These are phyloP conservation scores for Eurytoma californica DNA, from an alignment of 2,888 invertebrate species.

Conservation along the genomic window DNA sequence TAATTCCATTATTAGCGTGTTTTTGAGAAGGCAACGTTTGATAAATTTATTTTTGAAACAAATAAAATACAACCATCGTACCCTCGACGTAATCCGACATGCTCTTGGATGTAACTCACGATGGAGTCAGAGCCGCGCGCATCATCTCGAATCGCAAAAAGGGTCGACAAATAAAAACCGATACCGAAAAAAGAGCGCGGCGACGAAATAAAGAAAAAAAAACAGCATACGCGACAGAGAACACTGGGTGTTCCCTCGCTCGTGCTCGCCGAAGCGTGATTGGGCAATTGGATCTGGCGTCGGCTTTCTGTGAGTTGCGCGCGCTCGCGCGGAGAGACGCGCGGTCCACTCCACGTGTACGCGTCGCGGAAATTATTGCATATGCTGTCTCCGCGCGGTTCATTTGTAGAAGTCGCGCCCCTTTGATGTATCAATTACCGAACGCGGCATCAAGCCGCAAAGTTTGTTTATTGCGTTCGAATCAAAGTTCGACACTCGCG, in stretches of 20 bases:
- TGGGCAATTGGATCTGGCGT: constrained; percentile 48
- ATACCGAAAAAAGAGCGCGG: neutral
- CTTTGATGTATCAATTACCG: constrained; percentile 54
- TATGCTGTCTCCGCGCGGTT: constrained; percentile 23
- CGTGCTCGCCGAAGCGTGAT: constrained; percentile 33
- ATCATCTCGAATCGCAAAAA: neutral
- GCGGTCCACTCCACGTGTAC: constrained; percentile 28
- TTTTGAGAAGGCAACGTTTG: no score
- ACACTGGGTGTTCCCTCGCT: neutral
- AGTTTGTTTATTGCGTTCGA: constrained; percentile 45
- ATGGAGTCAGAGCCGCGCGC: no score
- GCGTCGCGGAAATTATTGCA: constrained; percentile 43
- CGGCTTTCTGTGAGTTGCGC: neutral
- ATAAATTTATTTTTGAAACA: no score
- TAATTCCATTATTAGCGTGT: no score
- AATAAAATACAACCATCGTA: no score
- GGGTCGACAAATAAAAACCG: neutral
- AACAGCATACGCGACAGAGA: neutral
- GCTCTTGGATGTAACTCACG: no score
- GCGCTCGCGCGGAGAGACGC: neutral
- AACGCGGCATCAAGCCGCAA: constrained; percentile 37
- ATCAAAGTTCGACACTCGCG: constrained; percentile 41
- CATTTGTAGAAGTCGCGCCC: constrained; percentile 36
- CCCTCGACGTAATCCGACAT: no score
- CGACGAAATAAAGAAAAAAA: neutral